These are phyloP conservation scores for Alentia gelatinosa DNA, from an alignment of 2,888 invertebrate genomes.

Conservation along the genomic window DNA sequence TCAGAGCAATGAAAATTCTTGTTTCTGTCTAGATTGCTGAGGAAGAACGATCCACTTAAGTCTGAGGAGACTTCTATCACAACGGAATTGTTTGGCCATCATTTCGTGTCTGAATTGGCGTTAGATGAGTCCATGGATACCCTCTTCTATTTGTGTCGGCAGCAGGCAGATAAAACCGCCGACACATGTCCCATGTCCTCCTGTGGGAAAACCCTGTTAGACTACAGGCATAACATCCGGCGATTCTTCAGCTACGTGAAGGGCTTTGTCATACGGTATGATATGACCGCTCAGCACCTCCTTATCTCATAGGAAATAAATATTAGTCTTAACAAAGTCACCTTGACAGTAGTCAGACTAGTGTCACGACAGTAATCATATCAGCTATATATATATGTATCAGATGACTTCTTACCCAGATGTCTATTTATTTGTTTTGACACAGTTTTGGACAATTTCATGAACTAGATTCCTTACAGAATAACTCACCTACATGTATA, in stretches of 20 bases:
- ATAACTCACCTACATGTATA: no score
- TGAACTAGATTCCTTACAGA: no score
- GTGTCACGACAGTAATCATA: no score
- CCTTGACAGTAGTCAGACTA: no score
- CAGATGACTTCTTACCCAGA: no score
- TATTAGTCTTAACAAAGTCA: no score
- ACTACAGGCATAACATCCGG: neutral
- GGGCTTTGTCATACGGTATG: neutral
- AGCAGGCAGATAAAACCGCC: neutral
- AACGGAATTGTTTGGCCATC: neutral
- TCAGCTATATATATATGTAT: no score
- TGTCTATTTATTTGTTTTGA: no score
- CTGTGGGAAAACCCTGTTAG: neutral
- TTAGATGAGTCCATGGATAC: neutral
- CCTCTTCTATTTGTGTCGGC: conserved; percentile 2
- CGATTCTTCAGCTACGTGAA: neutral
- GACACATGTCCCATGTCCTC: neutral
- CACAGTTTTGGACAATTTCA: no score
- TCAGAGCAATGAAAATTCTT: no score
- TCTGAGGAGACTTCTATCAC: neutral
- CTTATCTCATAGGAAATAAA: no score
- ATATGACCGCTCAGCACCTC: no score
- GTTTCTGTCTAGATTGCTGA: neutral
- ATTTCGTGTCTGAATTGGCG: neutral
- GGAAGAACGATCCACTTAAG: neutral